Conservation (phyloP, 1,140 invertebrate species). For the Lepidostoma basale region DNA sequence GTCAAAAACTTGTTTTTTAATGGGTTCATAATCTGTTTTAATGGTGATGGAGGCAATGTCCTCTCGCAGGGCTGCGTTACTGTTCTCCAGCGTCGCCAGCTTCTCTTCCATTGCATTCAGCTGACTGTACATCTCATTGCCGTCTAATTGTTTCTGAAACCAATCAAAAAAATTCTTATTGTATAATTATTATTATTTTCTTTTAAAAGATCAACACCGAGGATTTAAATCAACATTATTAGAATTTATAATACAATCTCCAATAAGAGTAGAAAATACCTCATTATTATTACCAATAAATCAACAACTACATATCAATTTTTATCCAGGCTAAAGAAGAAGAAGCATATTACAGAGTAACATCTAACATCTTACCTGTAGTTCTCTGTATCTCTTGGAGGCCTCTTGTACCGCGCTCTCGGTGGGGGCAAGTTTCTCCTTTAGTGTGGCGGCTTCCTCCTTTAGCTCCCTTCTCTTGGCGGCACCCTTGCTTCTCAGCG, state of each 20-base stretch:
- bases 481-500: conserved; percentile 55
- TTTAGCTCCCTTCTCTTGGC: conserved; percentile 45
- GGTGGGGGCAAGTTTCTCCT: conserved; percentile 52
- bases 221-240: too few species aligned
- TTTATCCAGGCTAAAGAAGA: neutral
- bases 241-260: too few species aligned
- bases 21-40: conserved; percentile 68
- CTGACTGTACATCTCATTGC: conserved; percentile 72
- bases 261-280: too few species aligned
- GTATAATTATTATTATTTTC: neutral
- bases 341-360: too few species aligned
- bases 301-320: neutral
- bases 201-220: neutral
- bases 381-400: conserved; percentile 51
- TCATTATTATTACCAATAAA: neutral
- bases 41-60: conserved; percentile 68
- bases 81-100: conserved; percentile 68
- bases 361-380: conserved; percentile 58
- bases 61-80: conserved; percentile 68
- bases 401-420: conserved; percentile 53
- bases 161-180: neutral
- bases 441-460: conserved; percentile 50
- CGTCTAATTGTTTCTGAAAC: conserved; percentile 64
- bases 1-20: conserved; percentile 59
- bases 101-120: conserved; percentile 69